Base-by-base conservation (phyloP, 2,797 vertebrate species). In the Pyrrhura leucotis region DNA sequence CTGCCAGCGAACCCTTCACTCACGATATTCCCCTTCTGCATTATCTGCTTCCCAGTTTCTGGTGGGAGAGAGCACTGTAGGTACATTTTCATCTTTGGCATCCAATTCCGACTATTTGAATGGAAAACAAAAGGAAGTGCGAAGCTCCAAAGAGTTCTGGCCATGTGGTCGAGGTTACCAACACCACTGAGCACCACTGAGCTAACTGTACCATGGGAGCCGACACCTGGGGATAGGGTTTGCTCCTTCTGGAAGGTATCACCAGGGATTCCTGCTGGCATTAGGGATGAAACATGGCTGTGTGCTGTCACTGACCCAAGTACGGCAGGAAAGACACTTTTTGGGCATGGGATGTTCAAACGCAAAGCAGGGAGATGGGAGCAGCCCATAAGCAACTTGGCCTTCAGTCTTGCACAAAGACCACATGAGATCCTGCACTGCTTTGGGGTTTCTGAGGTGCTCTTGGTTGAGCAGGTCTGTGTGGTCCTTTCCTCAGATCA, bases 351-450 rank as follows among this genome's bases (percentile, higher is more conserved):
- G 37, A 25, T 61, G 39, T n/a, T 89, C 47, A 33, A 2, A 6
- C 5, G 15, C 48, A 59, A 73, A 42, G 39, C 19, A 92, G 29
- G 21, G 7, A 4, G n/a, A 29, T 29, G 10, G n/a, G 9, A 89
- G 40, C 35, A 77, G 35, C 39, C 39, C 65, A 71, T 3, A 22
- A 75, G 37, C 33, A 76, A 54, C 26, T 2, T 58, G 42, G 65
- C 16, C 53, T 69, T 69, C 1, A 3, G 9, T 66, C n/a, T 18
- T 63, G 50, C 50, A 61, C 16, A 56, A 66, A 73, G 68, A 58
- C 8, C 42, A 28, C 15, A 26, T 0, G 2, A 56, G 33, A 44
- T 4, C 23, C 25, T 31, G 26, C 0, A 7, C 18, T 73, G 59
- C 56, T 69, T 17, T 23, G 1, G 1, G 61, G 11, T 67, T 61